phyloP scores from a whole-genome alignment of 2,113 vertebrate genomes.

The Pelusios castaneus region DNA sequence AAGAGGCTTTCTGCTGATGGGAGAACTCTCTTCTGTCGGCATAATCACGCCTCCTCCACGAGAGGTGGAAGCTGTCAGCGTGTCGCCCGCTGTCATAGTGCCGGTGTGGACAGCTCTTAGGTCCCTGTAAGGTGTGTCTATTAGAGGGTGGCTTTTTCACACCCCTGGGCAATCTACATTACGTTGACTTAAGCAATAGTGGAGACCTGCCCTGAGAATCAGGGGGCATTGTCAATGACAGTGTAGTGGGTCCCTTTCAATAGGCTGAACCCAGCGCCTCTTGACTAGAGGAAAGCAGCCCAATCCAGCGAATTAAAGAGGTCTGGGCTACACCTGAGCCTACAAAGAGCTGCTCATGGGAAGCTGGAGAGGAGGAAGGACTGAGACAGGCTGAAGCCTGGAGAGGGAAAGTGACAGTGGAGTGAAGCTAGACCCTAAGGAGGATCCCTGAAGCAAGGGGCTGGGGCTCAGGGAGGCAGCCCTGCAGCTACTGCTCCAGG shows the following conservation, averaged over 20 bases:
- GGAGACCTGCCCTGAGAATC: no score
- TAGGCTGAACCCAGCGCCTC: neutral
- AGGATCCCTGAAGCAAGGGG: neutral
- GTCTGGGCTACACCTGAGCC: neutral
- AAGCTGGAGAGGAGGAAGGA: neutral
- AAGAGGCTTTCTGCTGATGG: no score
- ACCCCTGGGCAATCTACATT: no score
- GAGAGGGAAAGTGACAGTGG: neutral
- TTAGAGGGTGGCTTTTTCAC: no score
- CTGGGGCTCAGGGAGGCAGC: neutral
- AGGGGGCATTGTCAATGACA: neutral
- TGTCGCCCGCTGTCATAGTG: no score
- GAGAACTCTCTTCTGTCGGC: no score
- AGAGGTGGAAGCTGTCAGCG: no score
- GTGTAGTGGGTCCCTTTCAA: neutral
- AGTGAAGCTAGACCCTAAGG: neutral
- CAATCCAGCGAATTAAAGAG: neutral
- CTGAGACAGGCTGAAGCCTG: neutral
- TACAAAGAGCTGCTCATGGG: neutral
- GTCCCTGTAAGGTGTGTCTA: no score
- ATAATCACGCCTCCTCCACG: no score
- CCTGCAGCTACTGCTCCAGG: neutral
- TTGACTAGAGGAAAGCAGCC: neutral
- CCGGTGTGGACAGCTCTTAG: no score
- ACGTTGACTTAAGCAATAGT: no score